Evolutionary conservation across 2,888 invertebrate species (phyloP), one percentile per base, ranked within the genome.

Genomic region (Rhyacophila evoluta): DNA sequence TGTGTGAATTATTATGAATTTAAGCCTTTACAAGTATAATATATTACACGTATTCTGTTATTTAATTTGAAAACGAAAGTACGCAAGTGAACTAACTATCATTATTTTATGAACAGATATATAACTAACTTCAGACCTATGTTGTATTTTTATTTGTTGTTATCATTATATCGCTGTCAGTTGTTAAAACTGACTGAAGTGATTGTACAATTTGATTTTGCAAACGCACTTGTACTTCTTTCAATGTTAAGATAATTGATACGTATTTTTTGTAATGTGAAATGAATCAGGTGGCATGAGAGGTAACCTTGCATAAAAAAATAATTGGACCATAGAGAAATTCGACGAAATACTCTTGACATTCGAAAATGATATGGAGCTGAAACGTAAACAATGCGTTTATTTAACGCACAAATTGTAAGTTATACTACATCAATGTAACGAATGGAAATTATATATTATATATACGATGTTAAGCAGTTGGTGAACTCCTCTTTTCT

Each of bases 231-330:
- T 39, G 38, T n/a, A n/a, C n/a, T n/a, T n/a, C 38, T n/a, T n/a
- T n/a, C 15, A 55, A 25, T 55, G 55, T 19, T 19, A 55, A 19
- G 10, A 8, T 55, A 55, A 25, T 55, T 25, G 8, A 19, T 55
- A 19, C 10, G 19, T 12, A 25, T 55, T 55, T 25, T 55, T 55
- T 8, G 29, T 1, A 55, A 19, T 12, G 55, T 12, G 55, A 25
- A 55, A 25, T 33, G 29, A 33, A 33, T 33, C 29, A 33, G 19
- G 19, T 55, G 10, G 15, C 25, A 55, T 55, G 55, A 5, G 55
- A 55, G n/a, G 55, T 55, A 55, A 55, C 55, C 55, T 55, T 55
- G 55, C 55, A 55, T 55, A 55, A 55, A 55, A 19, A 55, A 55
- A 55, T 55, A 55, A 55, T 55, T 55, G 55, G 55, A 8, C 19